Base-by-base conservation (phyloP, 2,113 vertebrate genomes). In the Aphelocoma coerulescens region DNA sequence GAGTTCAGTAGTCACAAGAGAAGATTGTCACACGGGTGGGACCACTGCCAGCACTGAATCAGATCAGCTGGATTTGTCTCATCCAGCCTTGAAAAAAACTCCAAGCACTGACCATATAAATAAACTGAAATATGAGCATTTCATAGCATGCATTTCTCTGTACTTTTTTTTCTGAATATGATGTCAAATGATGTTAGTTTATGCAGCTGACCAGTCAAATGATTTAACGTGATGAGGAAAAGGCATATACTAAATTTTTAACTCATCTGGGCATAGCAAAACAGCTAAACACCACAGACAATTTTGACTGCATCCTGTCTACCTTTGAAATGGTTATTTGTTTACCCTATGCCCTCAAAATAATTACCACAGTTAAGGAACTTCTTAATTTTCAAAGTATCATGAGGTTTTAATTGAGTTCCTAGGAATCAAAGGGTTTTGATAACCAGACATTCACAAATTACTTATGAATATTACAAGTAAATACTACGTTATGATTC, bases 231-330 rank as follows among this genome's bases (percentile, higher is more conserved):
- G 27, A 52, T 79, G 17, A 80, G 15, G 15, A 79, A 85, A 92
- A 15, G 14, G 7, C 9, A n/a, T 23, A 18, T 10, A 11, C 48
- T 63, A 5, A 22, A 68, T 61, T 49, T 21, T 91, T 84, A 68
- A 62, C 33, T 84, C 6, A 0, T 24, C 23, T 27, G 55, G 26
- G 16, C 33, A 48, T 14, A 69, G 4, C 4, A 11, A 66, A 78
- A 26, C 3, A 27, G 24, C 2, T 6, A 74, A 39, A 24, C 9
- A 44, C 24, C 39, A 7, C 2, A 61, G 46, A 49, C 1, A 1
- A 37, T 27, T 16, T 65, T 51, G 28, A 32, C 17, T 66, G 27
- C n/a, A 13, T 49, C 6, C 37, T 78, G 11, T 48, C 18, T 44
- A 35, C 16, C 30, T 55, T 4, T 62, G 28, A 77, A 89, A 82